Conservation (phyloP, 2,888 invertebrate genomes). For the Sarcophaga caerulescens region DNA sequence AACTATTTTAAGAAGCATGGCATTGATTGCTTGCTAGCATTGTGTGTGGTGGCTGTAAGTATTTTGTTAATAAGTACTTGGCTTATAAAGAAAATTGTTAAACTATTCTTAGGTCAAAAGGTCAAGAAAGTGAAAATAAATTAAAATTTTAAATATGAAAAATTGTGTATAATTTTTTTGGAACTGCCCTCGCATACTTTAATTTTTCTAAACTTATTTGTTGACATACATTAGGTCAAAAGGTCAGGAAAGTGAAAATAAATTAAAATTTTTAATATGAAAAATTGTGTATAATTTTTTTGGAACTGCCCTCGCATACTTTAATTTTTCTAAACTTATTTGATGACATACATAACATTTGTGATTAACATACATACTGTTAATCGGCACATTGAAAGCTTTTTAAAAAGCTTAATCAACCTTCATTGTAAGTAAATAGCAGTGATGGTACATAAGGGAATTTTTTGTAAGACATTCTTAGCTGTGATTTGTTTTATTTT, state of each 20-base stretch:
- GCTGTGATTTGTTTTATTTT: neutral
- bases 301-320: no score
- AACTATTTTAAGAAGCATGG: conserved; percentile 73
- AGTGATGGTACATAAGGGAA: neutral
- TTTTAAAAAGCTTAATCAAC: neutral
- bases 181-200: no score
- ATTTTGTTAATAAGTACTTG: conserved; percentile 6
- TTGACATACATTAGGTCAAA: neutral
- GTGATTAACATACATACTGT: neutral
- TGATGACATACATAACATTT: neutral
- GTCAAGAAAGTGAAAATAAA: conserved; percentile 32
- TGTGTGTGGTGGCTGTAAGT: conserved; percentile 54
- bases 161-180: neutral
- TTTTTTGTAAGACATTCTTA: neutral
- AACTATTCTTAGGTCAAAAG: neutral
- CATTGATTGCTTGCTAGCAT: conserved; percentile 73
- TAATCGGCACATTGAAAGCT: neutral
- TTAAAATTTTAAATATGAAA: neutral
- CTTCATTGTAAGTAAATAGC: neutral
- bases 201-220: neutral
- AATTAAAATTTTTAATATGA: conserved; percentile 1
- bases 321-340: neutral
- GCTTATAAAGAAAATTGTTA: conserved; percentile 36
- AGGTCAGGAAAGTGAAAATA: conserved; percentile 18
- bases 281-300: neutral